phyloP scores from a whole-genome alignment of 2,888 invertebrate species.

The Leptogaster cylindrica region DNA sequence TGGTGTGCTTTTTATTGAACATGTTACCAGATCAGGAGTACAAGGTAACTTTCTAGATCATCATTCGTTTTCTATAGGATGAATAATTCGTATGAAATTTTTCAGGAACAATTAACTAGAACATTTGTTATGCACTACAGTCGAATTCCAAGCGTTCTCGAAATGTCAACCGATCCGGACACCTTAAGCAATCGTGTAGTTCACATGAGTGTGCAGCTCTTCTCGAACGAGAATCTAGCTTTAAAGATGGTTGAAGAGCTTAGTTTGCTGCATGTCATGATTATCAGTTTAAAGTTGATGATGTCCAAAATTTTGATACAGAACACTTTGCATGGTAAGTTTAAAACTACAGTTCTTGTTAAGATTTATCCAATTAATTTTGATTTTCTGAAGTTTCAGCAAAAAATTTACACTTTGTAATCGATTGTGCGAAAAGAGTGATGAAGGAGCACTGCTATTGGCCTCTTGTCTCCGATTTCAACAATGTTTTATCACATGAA shows the following conservation, averaged over 20 bases:
- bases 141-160: slow-evolving; percentile 89
- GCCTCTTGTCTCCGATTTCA: slow-evolving; percentile 96
- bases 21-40: slow-evolving; percentile 95
- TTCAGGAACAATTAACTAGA: slow-evolving; percentile 86
- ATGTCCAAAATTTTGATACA: slow-evolving; percentile 89
- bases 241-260: slow-evolving; percentile 89
- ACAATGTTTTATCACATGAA: slow-evolving; percentile 92
- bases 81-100: slow-evolving; percentile 31
- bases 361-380: slow-evolving; percentile 1
- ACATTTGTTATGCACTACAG: slow-evolving; percentile 97
- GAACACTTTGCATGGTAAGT: slow-evolving; percentile 81
- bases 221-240: slow-evolving; percentile 92
- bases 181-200: slow-evolving; percentile 94
- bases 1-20: slow-evolving; percentile 92
- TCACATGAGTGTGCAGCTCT: slow-evolving; percentile 95
- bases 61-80: too few species aligned
- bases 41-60: too few species aligned
- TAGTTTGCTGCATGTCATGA: slow-evolving; percentile 91
- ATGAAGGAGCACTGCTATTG: slow-evolving; percentile 99
- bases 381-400: slow-evolving; percentile 66
- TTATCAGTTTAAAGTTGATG: slow-evolving; percentile 88
- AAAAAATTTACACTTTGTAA: slow-evolving; percentile 86
- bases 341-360: neutral
- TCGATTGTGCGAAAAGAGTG: slow-evolving; percentile 87
- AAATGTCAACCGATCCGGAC: slow-evolving; percentile 84